A percentile compares a stretch with the other conserved stretches of the same genome.
Evolutionary conservation across 2,888 invertebrate genomes (phyloP).

Genomic region (Ellobium chinense): DNA sequence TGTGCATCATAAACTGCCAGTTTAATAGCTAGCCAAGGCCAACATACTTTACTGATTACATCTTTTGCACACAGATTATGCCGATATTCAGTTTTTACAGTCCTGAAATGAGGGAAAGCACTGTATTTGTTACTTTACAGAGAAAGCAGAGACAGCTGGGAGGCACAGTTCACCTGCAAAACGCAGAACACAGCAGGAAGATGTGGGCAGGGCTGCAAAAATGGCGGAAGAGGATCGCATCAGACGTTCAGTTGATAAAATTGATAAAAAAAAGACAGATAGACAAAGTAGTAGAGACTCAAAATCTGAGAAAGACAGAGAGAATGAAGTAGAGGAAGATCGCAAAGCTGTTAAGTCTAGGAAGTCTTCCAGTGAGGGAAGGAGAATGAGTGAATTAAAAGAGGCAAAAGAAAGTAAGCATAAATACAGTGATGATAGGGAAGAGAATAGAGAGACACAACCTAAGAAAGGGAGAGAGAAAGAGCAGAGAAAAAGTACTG

Average conservation of each 20-base stretch:
- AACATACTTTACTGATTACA: too few species aligned
- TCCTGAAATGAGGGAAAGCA: too few species aligned
- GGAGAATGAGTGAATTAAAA: background rate
- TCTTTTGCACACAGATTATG: too few species aligned
- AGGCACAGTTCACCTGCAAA: constrained; percentile 6
- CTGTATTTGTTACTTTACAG: background rate
- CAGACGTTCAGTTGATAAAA: constrained; percentile 24
- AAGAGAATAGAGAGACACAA: background rate
- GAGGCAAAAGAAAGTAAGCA: constrained; percentile 7
- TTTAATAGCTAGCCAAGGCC: too few species aligned
- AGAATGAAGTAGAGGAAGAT: constrained; percentile 5
- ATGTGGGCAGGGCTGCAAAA: background rate
- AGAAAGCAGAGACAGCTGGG: background rate
- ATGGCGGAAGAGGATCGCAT: background rate
- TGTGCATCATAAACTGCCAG: too few species aligned
- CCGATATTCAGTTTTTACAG: too few species aligned
- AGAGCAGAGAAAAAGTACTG: constrained; percentile 16
- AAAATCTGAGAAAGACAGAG: constrained; percentile 18
- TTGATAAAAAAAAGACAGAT: constrained; percentile 25
- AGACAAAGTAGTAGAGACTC: constrained; percentile 25
- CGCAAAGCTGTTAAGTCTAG: constrained; percentile 6
- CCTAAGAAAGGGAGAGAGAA: background rate
- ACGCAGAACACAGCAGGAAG: background rate
- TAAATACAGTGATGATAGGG: background rate
- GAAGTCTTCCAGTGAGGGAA: constrained; percentile 12